A percentile compares a stretch with the other conserved stretches of the same genome.
phyloP scores from a whole-genome alignment of 2,113 vertebrate species.

The Albula goreensis region DNA sequence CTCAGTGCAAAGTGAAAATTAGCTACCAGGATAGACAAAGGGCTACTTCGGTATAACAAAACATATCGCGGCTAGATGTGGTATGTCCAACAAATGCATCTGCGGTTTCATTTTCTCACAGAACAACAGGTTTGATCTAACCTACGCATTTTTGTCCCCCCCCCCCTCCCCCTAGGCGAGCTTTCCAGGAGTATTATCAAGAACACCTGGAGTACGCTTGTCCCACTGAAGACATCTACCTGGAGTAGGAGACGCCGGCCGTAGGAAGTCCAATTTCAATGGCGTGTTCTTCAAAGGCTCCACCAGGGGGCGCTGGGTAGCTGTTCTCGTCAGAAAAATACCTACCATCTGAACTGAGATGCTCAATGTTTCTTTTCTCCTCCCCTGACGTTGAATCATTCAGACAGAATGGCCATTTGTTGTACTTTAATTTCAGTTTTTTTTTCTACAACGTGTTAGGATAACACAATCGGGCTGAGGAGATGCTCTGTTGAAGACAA shows the following conservation, averaged over 20 bases:
- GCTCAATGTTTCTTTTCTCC: not conserved
- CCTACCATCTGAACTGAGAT: slow-evolving; percentile 6
- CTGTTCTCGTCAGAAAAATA: slow-evolving; percentile 23
- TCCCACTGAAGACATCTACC: slow-evolving; percentile 97
- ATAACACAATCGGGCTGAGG: not conserved
- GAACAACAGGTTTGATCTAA: not conserved
- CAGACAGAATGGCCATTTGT: not conserved
- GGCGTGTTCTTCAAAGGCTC: slow-evolving; percentile 58
- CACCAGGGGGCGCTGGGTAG: slow-evolving; percentile 58
- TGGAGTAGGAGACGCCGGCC: slow-evolving; percentile 77
- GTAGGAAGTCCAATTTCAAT: slow-evolving; percentile 42
- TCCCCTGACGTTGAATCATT: not conserved
- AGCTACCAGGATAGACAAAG: no score
- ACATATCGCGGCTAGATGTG: no score
- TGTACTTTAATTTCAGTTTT: not conserved
- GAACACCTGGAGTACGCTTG: slow-evolving; percentile 94
- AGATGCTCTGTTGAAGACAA: slow-evolving; percentile 15
- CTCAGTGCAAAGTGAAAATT: no score
- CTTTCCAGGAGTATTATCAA: slow-evolving; percentile 96
- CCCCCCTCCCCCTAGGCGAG: slow-evolving; percentile 71
- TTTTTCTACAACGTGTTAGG: slow-evolving; percentile 10
- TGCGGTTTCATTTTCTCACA: not conserved
- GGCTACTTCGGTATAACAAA: no score
- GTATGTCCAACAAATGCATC: no score
- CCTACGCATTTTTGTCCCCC: not conserved